A percentile compares a stretch with the other conserved stretches of the same genome.
These are phyloP conservation scores for Neria commutata DNA, from an alignment of 2,888 invertebrate genomes.

Conservation along the genomic window DNA sequence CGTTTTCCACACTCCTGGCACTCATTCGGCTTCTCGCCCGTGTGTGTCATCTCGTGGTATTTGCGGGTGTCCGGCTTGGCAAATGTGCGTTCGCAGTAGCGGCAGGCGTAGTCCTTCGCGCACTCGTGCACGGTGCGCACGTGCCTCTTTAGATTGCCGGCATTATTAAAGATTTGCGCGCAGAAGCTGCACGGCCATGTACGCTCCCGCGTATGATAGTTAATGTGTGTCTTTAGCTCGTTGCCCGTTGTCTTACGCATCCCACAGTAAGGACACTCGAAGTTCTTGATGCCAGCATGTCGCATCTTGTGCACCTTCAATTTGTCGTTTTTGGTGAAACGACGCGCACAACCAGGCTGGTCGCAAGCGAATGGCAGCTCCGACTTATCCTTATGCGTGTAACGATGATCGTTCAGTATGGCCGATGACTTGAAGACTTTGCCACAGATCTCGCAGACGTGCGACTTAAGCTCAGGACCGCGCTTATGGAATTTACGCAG, in stretches of 20 bases:
- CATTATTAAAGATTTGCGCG: conserved; percentile 36
- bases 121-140: conserved; percentile 41
- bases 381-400: conserved; percentile 46
- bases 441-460: conserved; percentile 55
- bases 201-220: conserved; percentile 42
- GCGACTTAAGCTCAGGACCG: conserved; percentile 43
- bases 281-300: conserved; percentile 45
- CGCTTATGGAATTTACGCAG: conserved; percentile 42
- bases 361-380: conserved; percentile 38
- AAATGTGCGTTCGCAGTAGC: conserved; percentile 40
- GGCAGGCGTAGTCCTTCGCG: conserved; percentile 39
- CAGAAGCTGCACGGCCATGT: conserved; percentile 40
- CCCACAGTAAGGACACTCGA: conserved; percentile 42
- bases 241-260: conserved; percentile 41
- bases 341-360: conserved; percentile 34
- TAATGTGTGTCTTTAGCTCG: conserved; percentile 42
- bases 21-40: conserved; percentile 43
- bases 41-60: conserved; percentile 48
- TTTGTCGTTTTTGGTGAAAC: conserved; percentile 38
- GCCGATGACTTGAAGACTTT: conserved; percentile 45
- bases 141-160: conserved; percentile 39
- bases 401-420: conserved; percentile 48
- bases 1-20: conserved; percentile 39
- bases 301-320: conserved; percentile 42
- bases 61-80: conserved; percentile 44